Evolutionary conservation across 2,797 vertebrate genomes (phyloP).

Genomic region (Clamator glandarius): DNA sequence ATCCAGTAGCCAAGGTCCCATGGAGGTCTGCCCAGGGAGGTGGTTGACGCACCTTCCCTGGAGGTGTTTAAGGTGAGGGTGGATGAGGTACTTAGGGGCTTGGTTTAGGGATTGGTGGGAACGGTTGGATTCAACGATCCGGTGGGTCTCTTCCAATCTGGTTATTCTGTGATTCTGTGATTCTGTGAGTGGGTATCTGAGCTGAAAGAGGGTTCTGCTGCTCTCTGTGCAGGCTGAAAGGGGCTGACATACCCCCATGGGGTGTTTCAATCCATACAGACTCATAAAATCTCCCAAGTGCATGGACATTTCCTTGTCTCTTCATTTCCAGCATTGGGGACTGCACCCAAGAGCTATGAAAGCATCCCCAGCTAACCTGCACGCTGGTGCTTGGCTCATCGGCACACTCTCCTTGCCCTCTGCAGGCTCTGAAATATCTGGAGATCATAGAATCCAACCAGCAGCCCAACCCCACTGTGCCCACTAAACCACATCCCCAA

Average conservation of each 20-base stretch:
- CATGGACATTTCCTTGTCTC: rapidly evolving
- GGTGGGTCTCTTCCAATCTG: too few relatives aligned
- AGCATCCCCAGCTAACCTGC: background rate
- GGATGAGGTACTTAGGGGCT: too few relatives aligned
- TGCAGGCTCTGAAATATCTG: background rate
- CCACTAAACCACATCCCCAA: too few relatives aligned
- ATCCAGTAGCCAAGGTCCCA: rapidly evolving
- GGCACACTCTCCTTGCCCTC: rapidly evolving
- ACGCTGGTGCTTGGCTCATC: rapidly evolving
- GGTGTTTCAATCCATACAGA: background rate
- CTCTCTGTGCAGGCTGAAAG: background rate
- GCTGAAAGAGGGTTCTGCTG: background rate
- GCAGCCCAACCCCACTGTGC: too few relatives aligned
- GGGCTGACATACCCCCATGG: rapidly evolving
- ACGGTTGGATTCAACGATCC: too few relatives aligned
- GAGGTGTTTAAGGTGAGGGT: too few relatives aligned
- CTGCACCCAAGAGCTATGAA: background rate
- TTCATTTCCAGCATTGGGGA: background rate
- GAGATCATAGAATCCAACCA: too few relatives aligned
- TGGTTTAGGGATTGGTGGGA: too few relatives aligned
- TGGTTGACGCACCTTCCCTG: too few relatives aligned
- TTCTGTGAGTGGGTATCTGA: background rate
- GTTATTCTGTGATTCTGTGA: too few relatives aligned
- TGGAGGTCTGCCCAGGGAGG: too few relatives aligned
- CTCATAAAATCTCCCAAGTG: rapidly evolving